These are phyloP conservation scores for Manacus vitellinus DNA, from an alignment of 2,113 vertebrate genomes.

Conservation along the genomic window DNA sequence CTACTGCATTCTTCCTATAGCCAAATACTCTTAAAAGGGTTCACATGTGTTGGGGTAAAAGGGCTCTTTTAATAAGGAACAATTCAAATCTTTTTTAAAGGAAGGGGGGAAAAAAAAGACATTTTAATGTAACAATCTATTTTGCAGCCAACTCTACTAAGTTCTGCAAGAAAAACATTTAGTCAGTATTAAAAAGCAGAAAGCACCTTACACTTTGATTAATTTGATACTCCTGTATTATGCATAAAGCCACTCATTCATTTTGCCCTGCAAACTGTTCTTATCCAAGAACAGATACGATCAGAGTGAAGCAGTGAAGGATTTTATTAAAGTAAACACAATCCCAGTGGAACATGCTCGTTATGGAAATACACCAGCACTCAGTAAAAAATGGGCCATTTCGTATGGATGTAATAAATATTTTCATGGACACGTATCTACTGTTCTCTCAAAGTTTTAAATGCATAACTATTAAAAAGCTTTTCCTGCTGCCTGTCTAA, in stretches of 20 bases:
- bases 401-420: slow-evolving; percentile 12
- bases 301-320: slow-evolving; percentile 13
- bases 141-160: slow-evolving; percentile 4
- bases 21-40: background rate
- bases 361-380: slow-evolving; percentile 22
- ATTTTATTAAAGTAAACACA: slow-evolving; percentile 70
- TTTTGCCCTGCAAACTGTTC: slow-evolving; percentile 55
- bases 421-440: background rate
- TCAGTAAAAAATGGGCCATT: background rate
- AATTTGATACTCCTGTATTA: slow-evolving; percentile 60
- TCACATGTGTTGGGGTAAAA: background rate
- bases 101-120: rapidly evolving
- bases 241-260: slow-evolving; percentile 51
- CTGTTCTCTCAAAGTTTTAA: slow-evolving; percentile 14
- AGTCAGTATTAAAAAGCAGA: slow-evolving; percentile 44
- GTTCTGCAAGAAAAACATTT: slow-evolving; percentile 35
- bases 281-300: slow-evolving; percentile 56
- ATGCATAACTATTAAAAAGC: background rate
- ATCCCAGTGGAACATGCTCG: background rate
- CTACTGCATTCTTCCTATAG: background rate
- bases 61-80: background rate
- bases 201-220: slow-evolving; percentile 61
- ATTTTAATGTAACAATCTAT: slow-evolving; percentile 15
- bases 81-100: background rate
- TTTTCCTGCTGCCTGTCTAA: background rate